Conservation (phyloP, 1,140 invertebrate genomes). For the Drosophila melanogaster region DNA sequence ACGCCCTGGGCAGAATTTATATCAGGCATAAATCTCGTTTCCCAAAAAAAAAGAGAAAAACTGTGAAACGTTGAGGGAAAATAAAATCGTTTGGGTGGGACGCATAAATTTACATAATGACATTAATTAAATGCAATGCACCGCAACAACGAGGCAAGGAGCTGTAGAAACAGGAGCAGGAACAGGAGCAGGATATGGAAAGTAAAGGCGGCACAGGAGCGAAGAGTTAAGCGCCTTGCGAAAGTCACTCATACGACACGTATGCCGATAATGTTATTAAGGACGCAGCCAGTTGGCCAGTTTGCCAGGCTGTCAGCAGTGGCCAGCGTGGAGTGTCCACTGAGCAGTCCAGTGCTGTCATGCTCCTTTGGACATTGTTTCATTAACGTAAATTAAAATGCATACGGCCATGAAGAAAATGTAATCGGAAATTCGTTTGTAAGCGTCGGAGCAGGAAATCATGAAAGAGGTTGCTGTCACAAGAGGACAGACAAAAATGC, state of each 20-base stretch:
- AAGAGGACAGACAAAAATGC: constrained; percentile 7
- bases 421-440: constrained; percentile 77
- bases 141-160: constrained; percentile 19
- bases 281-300: constrained; percentile 42
- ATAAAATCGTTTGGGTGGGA: constrained; percentile 54
- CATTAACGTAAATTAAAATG: constrained; percentile 81
- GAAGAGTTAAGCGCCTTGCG: constrained; percentile 30
- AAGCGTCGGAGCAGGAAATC: constrained; percentile 47
- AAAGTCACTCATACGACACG: constrained; percentile 70
- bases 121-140: constrained; percentile 76
- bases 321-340: constrained; percentile 7
- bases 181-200: constrained; percentile 9
- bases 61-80: constrained; percentile 33
- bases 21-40: constrained; percentile 64
- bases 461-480: constrained; percentile 10
- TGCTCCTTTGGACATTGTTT: constrained; percentile 65
- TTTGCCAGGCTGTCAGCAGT: constrained; percentile 47
- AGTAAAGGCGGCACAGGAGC: background rate
- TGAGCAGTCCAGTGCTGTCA: constrained; percentile 15
- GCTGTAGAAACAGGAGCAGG: constrained; percentile 9
- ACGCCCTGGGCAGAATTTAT: constrained; percentile 57
- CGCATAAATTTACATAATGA: constrained; percentile 79
- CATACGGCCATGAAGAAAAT: constrained; percentile 68
- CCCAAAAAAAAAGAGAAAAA: constrained; percentile 38
- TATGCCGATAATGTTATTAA: constrained; percentile 79